A percentile compares a stretch with the other conserved stretches of the same genome.
phyloP scores from a whole-genome alignment of 1,140 invertebrate genomes.

The Panulirus ornatus region DNA sequence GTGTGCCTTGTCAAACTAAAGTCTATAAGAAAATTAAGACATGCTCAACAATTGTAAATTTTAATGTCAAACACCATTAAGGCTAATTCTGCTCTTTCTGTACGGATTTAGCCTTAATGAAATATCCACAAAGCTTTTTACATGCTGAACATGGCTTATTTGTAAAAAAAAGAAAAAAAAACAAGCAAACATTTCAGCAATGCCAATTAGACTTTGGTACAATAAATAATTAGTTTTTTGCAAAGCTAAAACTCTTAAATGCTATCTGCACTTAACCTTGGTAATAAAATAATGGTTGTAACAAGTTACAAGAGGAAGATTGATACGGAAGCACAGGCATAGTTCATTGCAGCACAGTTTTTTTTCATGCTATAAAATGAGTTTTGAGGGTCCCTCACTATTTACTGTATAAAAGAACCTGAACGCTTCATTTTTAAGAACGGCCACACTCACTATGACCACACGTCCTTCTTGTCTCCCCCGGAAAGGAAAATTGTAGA shows the following conservation, averaged over 20 bases:
- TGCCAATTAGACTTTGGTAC: constrained; percentile 2
- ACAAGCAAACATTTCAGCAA: constrained; percentile 52
- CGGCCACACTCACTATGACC: constrained; percentile 22
- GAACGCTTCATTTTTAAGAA: constrained; percentile 18
- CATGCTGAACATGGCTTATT: constrained; percentile 33
- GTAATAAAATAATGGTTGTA: constrained; percentile 60
- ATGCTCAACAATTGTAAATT: constrained; percentile 25
- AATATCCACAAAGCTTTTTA: background rate
- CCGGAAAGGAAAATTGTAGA: constrained; percentile 35
- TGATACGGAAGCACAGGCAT: constrained; percentile 61
- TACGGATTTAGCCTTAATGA: background rate
- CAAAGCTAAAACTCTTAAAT: constrained; percentile 64
- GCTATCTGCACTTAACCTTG: constrained; percentile 38
- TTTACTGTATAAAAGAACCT: constrained; percentile 15
- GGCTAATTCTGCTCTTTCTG: constrained; percentile 32
- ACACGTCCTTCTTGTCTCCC: constrained; percentile 42
- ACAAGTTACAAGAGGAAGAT: constrained; percentile 51
- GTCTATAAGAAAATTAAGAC: constrained; percentile 32
- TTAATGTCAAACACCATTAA: constrained; percentile 30
- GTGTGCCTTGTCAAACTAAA: constrained; percentile 38
- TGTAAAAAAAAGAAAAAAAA: constrained; percentile 49
- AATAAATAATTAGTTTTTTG: constrained; percentile 38
- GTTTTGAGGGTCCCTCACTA: constrained; percentile 13
- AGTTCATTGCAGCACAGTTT: background rate
- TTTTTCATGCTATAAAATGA: background rate